phyloP scores from a whole-genome alignment of 1,140 invertebrate genomes.

The Aphaenogaster rudis region DNA sequence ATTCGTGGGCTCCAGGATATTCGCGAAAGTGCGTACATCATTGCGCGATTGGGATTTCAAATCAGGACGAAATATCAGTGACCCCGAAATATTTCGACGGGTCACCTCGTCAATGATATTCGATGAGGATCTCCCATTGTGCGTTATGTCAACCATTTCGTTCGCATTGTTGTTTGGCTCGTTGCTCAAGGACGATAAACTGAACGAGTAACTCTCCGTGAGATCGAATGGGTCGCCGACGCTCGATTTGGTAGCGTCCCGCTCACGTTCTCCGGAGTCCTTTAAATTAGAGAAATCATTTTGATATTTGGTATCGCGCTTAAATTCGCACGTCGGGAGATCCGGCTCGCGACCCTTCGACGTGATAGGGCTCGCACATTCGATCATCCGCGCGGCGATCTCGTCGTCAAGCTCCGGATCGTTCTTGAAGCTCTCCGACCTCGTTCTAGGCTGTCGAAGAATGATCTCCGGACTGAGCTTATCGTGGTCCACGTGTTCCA shows the following conservation, averaged over 20 bases:
- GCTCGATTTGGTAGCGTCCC: too few species aligned
- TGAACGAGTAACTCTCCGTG: not conserved
- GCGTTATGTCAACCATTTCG: not conserved
- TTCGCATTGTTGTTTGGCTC: not conserved
- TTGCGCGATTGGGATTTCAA: not conserved
- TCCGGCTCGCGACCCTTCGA: not conserved
- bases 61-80: not conserved
- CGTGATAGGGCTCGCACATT: not conserved
- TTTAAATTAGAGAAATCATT: not conserved
- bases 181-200: not conserved
- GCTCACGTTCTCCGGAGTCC: not conserved
- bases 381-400: not conserved
- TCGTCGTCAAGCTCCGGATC: not conserved
- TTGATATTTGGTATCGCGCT: not conserved
- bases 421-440: conserved; percentile 30
- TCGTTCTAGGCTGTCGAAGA: conserved; percentile 29
- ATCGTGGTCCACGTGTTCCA: conserved; percentile 28
- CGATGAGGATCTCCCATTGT: not conserved
- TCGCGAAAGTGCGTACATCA: not conserved
- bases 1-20: not conserved
- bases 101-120: not conserved
- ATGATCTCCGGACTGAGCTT: conserved; percentile 74
- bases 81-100: not conserved
- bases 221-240: not conserved
- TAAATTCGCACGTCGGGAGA: not conserved